A percentile compares a stretch with the other conserved stretches of the same genome.
These are phyloP conservation scores for Tachycineta bicolor DNA, from an alignment of 2,113 vertebrate species.

Conservation along the genomic window DNA sequence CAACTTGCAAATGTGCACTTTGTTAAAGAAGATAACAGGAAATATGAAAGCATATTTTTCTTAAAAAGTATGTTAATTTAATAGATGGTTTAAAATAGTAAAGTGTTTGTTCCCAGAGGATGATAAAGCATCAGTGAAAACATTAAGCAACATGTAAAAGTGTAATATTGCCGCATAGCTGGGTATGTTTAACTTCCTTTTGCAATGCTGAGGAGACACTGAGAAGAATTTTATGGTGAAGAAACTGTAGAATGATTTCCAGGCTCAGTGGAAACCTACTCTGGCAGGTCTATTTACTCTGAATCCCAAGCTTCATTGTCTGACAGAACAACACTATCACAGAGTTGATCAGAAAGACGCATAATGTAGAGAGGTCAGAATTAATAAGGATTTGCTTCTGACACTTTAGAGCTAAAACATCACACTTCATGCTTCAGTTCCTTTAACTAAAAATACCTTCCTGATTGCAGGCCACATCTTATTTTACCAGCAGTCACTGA, in stretches of 20 bases:
- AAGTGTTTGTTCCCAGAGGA: not conserved
- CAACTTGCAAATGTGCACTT: not conserved
- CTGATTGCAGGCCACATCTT: not conserved
- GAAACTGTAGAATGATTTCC: not conserved
- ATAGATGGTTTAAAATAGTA: not conserved
- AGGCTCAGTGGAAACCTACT: not conserved
- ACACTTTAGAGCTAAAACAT: not conserved
- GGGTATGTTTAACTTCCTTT: not conserved
- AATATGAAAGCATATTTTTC: not conserved
- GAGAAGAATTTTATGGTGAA: not conserved
- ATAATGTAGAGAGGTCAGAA: constrained; percentile 13
- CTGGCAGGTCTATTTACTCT: constrained; percentile 16
- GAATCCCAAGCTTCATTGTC: not conserved
- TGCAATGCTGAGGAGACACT: not conserved
- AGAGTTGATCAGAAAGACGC: not conserved
- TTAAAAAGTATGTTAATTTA: not conserved
- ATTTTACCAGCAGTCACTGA: constrained; percentile 12
- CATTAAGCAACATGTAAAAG: not conserved
- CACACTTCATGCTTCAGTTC: not conserved
- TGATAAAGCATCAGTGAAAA: constrained; percentile 1
- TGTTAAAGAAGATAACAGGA: not conserved
- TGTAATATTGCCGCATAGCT: not conserved
- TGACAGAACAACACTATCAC: not conserved
- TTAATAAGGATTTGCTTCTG: constrained; percentile 17
- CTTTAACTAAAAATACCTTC: constrained; percentile 4